Evolutionary conservation across 1,140 invertebrate species (phyloP).

Genomic region (Orius laevigatus): DNA sequence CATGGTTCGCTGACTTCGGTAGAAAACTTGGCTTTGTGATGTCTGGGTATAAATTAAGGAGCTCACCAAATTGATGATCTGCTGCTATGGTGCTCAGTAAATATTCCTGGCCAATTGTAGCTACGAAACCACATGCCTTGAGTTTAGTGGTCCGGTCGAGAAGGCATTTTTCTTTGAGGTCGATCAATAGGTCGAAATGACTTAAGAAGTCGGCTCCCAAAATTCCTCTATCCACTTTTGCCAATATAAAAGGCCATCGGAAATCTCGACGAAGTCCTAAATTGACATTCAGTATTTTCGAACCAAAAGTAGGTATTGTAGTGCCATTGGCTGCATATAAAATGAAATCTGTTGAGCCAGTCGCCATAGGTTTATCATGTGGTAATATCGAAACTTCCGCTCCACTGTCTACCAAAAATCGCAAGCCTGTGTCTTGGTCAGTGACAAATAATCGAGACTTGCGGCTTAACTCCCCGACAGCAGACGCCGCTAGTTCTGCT

Average conservation of each 20-base stretch:
- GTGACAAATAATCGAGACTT: not conserved
- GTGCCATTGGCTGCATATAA: not conserved
- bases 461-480: too few species aligned
- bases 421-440: not conserved
- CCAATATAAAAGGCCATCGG: not conserved
- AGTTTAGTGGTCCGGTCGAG: slow-evolving; percentile 2
- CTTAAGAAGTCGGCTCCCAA: slow-evolving; percentile 8
- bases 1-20: not conserved
- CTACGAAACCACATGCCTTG: not conserved
- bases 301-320: not conserved
- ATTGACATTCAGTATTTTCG: not conserved
- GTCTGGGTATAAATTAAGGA: not conserved
- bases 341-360: not conserved
- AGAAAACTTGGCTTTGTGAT: not conserved
- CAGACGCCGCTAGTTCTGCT: too few species aligned
- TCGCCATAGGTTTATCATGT: not conserved
- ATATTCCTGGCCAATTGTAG: not conserved
- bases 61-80: not conserved
- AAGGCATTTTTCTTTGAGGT: not conserved
- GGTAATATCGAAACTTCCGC: not conserved
- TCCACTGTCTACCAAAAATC: not conserved
- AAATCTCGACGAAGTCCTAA: not conserved
- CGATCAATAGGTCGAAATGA: slow-evolving; percentile 6
- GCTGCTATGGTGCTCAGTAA: not conserved
- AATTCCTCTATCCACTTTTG: not conserved